phyloP scores from a whole-genome alignment of 2,888 invertebrate species.

The Lepeophtheirus nordmannii region DNA sequence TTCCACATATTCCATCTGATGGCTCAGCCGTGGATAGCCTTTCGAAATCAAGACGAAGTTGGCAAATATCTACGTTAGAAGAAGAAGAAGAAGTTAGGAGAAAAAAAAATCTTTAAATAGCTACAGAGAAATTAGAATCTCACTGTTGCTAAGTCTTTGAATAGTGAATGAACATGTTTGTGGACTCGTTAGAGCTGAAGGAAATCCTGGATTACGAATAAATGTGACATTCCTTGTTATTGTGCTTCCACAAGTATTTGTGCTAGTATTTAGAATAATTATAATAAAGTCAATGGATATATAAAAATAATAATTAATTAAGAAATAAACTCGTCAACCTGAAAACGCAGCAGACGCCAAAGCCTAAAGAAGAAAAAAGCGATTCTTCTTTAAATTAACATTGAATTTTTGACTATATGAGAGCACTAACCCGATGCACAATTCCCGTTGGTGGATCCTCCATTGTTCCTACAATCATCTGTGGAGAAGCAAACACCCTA shows the following conservation, averaged over 20 bases:
- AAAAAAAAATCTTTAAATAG: background rate
- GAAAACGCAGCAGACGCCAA: background rate
- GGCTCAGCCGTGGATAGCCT: background rate
- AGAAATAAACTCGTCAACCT: background rate
- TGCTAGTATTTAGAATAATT: background rate
- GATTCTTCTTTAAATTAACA: no score
- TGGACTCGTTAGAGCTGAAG: background rate
- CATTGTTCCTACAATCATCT: no score
- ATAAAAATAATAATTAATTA: background rate
- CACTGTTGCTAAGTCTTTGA: background rate
- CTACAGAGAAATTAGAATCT: background rate
- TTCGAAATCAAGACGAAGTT: background rate
- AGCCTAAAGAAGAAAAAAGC: background rate
- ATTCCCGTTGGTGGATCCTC: no score
- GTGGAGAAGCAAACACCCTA: no score
- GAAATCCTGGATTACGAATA: slow-evolving; percentile 1
- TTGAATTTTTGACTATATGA: no score
- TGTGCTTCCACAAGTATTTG: background rate
- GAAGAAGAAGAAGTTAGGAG: no score
- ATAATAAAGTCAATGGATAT: no score
- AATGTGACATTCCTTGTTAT: background rate
- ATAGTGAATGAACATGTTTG: background rate
- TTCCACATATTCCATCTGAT: background rate
- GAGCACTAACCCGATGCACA: no score
- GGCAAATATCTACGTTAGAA: background rate